Conservation (phyloP, 2,113 vertebrate species). For the Centropus bengalensis region DNA sequence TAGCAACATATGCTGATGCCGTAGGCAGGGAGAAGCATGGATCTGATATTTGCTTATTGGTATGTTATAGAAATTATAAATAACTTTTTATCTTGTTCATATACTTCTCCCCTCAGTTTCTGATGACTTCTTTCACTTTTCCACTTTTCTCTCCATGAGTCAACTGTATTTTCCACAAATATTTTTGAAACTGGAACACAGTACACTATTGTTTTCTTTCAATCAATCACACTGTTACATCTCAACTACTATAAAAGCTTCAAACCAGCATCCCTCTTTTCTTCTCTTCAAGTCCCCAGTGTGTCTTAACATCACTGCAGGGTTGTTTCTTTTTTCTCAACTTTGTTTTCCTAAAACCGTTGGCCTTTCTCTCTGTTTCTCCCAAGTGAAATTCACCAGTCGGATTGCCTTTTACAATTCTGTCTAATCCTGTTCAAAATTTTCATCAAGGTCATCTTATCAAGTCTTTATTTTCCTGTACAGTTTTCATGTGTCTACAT, state of each 20-base stretch:
- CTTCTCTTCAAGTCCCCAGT: neutral
- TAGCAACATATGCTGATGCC: neutral
- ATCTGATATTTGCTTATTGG: neutral
- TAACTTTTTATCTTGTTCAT: neutral
- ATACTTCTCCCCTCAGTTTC: neutral
- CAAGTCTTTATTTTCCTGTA: neutral
- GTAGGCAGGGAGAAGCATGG: neutral
- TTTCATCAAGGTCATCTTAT: neutral
- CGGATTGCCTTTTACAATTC: neutral
- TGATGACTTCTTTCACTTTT: neutral
- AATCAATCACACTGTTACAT: neutral
- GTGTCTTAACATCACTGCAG: neutral
- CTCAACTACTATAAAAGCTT: neutral
- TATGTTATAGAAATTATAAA: neutral
- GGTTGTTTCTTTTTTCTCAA: neutral
- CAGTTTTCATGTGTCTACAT: neutral
- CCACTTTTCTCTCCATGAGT: neutral
- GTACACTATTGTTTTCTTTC: neutral
- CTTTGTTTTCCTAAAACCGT: neutral
- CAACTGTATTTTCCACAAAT: neutral
- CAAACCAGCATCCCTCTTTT: neutral
- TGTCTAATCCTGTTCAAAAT: neutral
- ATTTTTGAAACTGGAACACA: neutral
- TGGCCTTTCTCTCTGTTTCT: neutral
- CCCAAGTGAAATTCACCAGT: neutral